Evolutionary conservation across 1,140 invertebrate species (phyloP), one percentile per base, ranked within the genome.

Genomic region (Mylabris phalerata): DNA sequence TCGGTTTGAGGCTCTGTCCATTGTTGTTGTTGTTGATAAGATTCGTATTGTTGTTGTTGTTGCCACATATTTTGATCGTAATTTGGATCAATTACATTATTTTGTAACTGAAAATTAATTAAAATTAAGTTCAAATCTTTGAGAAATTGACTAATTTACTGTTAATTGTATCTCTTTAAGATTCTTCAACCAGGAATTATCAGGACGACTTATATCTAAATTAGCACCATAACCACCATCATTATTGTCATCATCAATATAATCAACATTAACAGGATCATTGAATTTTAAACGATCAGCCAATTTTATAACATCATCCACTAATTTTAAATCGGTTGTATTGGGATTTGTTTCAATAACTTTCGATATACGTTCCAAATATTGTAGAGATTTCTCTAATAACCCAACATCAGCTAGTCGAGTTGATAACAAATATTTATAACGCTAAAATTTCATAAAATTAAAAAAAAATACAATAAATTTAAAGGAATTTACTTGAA

Each of bases 321-420:
- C 80, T 50, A 93, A 83, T 26, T 75, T 73, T 11, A 70, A 67
- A 64, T 84, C 74, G 66, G 84, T 80, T 59, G 72, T 70, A 25
- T 76, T 70, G 1, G 84, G 82, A 55, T 81, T 76, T 50, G 79
- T 77, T 2, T 77, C 71, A n/a, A 92, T 80, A 45, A 83, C 82
- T 7, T 79, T 73, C 4, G 88, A 81, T 5, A 95, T 84, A 61
- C 83, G 82, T 79, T 95, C 92, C 67, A 86, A 82, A 75, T 95
- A 95, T 40, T 86, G 79, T 57, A 94, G 72, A 38, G 90, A 85
- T 75, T 90, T 86, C 71, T 88, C 82, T 63, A 86, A 75, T 50
- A 86, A 78, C 7, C 93, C 92, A 71, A 81, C 82, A 68, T 95
- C 92, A 26, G 85, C 78, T 61, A 96, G 80, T 57, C 88, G 81